These are phyloP conservation scores for Cinclus cinclus DNA, from an alignment of 2,113 vertebrate species.

Conservation along the genomic window DNA sequence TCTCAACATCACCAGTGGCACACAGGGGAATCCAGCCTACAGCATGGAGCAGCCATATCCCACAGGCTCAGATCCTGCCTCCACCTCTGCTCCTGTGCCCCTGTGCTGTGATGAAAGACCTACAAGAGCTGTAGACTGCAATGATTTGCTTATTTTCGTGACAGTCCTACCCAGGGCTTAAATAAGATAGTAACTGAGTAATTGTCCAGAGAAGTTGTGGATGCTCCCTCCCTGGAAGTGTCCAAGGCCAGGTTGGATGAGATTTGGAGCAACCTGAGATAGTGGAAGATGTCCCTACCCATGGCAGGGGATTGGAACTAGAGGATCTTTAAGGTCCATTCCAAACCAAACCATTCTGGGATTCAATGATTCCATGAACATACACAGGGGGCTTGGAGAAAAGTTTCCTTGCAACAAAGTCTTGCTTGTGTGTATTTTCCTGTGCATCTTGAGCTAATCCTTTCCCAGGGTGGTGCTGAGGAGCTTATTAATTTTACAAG, in stretches of 20 bases:
- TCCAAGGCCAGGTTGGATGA: background rate
- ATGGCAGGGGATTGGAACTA: background rate
- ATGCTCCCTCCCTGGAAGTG: background rate
- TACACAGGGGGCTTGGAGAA: background rate
- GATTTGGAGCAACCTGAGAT: background rate
- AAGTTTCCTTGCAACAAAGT: background rate
- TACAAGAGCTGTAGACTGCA: background rate
- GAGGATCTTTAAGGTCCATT: background rate
- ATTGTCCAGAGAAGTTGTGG: background rate
- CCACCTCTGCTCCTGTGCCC: background rate
- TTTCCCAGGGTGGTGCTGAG: constrained; percentile 16
- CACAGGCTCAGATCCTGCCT: background rate
- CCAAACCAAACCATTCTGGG: background rate
- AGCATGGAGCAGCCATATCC: background rate
- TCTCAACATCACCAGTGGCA: fast-evolving
- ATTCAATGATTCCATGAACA: background rate
- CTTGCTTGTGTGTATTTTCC: background rate
- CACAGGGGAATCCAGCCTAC: background rate
- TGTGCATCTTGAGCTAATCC: background rate
- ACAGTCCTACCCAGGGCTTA: background rate
- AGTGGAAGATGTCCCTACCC: background rate
- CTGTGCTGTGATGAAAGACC: background rate
- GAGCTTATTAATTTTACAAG: constrained; percentile 46
- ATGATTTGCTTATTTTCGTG: background rate
- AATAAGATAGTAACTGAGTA: background rate